phyloP scores from a whole-genome alignment of 2,888 invertebrate genomes.

The Acheta domesticus region DNA sequence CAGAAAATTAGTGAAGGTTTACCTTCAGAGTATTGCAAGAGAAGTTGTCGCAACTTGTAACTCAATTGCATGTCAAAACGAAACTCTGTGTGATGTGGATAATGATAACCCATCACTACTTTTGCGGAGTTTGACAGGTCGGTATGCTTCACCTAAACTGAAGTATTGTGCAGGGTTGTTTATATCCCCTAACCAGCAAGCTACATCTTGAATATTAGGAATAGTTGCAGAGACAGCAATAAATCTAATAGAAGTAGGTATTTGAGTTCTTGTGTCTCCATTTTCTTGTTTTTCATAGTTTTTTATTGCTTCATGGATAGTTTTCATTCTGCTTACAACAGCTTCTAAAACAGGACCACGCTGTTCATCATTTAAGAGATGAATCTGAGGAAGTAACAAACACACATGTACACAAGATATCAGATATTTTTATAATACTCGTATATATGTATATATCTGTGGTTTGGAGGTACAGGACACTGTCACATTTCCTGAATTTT shows the following conservation, averaged over 20 bases:
- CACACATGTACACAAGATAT: not conserved
- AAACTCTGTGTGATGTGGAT: conserved; percentile 57
- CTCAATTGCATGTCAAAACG: conserved; percentile 74
- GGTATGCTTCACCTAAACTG: conserved; percentile 64
- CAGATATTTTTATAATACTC: not conserved
- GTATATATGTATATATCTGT: too few relatives aligned
- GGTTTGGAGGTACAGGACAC: too few relatives aligned
- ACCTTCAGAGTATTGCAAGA: conserved; percentile 65
- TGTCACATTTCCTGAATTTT: too few relatives aligned
- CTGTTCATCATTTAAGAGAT: conserved; percentile 66
- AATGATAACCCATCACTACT: conserved; percentile 67
- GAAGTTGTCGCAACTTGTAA: conserved; percentile 66
- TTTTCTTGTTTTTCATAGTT: not conserved
- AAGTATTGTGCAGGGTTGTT: conserved; percentile 53
- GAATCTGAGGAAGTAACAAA: conserved; percentile 49
- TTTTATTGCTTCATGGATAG: conserved; percentile 53
- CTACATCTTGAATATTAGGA: conserved; percentile 72
- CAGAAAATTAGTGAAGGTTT: conserved; percentile 75
- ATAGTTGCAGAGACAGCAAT: conserved; percentile 77
- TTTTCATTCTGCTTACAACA: conserved; percentile 77
- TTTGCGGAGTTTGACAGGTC: conserved; percentile 72
- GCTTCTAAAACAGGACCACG: conserved; percentile 76
- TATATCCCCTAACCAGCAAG: conserved; percentile 62
- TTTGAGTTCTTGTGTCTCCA: not conserved
- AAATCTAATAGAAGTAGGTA: conserved; percentile 50